phyloP scores from a whole-genome alignment of 2,888 invertebrate genomes.

The Chrysina gloriosa region DNA sequence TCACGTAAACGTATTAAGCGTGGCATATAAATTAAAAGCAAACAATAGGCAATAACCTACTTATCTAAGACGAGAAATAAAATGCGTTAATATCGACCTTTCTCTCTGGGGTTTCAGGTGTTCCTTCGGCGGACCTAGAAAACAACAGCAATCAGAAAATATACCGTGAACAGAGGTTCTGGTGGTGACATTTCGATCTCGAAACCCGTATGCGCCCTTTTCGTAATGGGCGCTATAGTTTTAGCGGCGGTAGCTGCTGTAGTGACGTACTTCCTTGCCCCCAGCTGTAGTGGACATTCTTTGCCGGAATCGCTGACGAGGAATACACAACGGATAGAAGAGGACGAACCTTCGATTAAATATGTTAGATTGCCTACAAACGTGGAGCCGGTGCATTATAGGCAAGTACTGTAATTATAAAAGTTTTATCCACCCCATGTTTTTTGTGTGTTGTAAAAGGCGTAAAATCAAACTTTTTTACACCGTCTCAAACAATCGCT shows the following conservation, averaged over 20 bases:
- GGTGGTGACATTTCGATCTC: constrained; percentile 58
- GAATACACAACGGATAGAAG: constrained; percentile 18
- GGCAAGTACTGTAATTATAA: constrained; percentile 52
- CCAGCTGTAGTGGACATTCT: constrained; percentile 53
- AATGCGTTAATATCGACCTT: neutral
- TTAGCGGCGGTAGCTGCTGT: constrained; percentile 60
- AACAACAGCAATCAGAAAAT: constrained; percentile 61
- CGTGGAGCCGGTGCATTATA: constrained; percentile 59
- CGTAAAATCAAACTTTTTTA: no score
- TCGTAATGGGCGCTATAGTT: constrained; percentile 60
- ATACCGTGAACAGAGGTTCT: constrained; percentile 59
- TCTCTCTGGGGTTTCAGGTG: constrained; percentile 56
- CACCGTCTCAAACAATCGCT: no score
- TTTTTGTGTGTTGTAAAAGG: no score
- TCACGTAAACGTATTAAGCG: no score
- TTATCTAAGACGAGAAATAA: neutral
- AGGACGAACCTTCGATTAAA: constrained; percentile 24
- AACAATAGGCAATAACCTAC: neutral
- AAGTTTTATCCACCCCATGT: no score
- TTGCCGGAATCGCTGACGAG: constrained; percentile 30
- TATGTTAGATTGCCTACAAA: constrained; percentile 56
- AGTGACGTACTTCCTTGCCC: constrained; percentile 61
- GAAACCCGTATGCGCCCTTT: constrained; percentile 59
- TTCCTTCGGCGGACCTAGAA: constrained; percentile 62
- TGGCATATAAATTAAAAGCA: no score